Conservation (phyloP, 2,797 vertebrate genomes). For the Mus caroli region DNA sequence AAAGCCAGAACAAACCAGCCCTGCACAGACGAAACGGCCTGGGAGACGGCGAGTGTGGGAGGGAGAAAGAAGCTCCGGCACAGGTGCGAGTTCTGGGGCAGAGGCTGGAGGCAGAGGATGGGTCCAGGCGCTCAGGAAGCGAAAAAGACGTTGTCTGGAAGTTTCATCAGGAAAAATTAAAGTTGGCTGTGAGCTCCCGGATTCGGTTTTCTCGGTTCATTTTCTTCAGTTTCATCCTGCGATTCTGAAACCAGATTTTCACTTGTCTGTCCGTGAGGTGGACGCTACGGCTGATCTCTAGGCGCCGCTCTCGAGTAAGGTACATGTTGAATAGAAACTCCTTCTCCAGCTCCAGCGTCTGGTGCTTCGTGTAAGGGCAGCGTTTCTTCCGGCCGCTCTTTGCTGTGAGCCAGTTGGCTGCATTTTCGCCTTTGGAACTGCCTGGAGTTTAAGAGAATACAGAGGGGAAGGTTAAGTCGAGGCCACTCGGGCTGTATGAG, state of each 20-base stretch:
- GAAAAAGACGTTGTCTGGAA: slow-evolving; percentile 75
- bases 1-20: slow-evolving; percentile 81
- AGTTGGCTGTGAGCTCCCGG: slow-evolving; percentile 98
- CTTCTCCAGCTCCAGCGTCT: slow-evolving; percentile 99
- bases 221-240: slow-evolving; percentile 99
- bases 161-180: slow-evolving; percentile 97
- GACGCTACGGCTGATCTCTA: slow-evolving; percentile 99
- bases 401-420: slow-evolving; percentile 98
- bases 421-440: slow-evolving; percentile 93
- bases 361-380: slow-evolving; percentile 98
- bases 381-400: slow-evolving; percentile 99
- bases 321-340: slow-evolving; percentile 99
- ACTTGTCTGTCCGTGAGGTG: slow-evolving; percentile 99
- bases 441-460: slow-evolving; percentile 89
- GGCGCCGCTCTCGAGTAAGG: slow-evolving; percentile 98
- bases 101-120: slow-evolving; percentile 83
- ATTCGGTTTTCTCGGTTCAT: slow-evolving; percentile 99
- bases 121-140: slow-evolving; percentile 86
- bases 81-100: slow-evolving; percentile 88
- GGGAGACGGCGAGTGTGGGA: slow-evolving; percentile 82
- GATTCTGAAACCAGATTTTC: slow-evolving; percentile 99
- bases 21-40: slow-evolving; percentile 84
- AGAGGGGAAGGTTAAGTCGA: slow-evolving; percentile 83
- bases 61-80: slow-evolving; percentile 82
- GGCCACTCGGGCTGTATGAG: background rate